Base-by-base conservation (phyloP, 2,797 vertebrate genomes). In the Picus viridis region DNA sequence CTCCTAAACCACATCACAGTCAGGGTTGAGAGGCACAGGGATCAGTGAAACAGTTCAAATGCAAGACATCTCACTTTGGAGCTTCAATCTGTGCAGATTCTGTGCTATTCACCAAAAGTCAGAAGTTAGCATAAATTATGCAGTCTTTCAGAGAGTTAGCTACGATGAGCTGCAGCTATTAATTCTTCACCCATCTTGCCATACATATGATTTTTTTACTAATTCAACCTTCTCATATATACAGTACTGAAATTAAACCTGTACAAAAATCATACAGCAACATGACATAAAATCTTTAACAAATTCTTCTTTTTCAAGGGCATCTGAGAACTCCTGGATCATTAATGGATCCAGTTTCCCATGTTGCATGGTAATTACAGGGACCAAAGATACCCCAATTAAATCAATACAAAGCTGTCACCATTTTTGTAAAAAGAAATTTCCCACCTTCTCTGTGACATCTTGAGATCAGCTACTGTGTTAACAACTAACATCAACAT, bases 361-460 rank as follows among this genome's bases (percentile, higher is more conserved):
- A 75, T n/a, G 53, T 0, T 32, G 34, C 32, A 45, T 63, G 47
- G 69, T 62, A 89, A 85, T 59, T 89, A 67, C 56, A 83, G 61
- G 71, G 32, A 72, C 27, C 30, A 71, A 94, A 91, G 67, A 72
- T 30, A 71, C 32, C 72, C 43, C 1, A 2, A 92, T 71, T 77
- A 74, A 87, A 93, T 83, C 90, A 87, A 89, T 92, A 75, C 13
- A 62, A 47, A 26, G 47, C 75, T 90, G 72, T 87, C 82, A 87
- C 32, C 8, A 19, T 65, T 74, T 77, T 30, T 45, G 45, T 83
- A 71, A 77, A 74, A 90, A 73, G 67, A 93, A 90, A 83, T 53
- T 96, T 96, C 79, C 70, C 69, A 92, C 51, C 59, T 95, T 93
- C 69, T 85, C 51, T 17, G 56, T 80, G 84, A 65, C 92, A 87